These are phyloP conservation scores for Nymphalis urticae DNA, from an alignment of 2,888 invertebrate genomes.

Conservation along the genomic window DNA sequence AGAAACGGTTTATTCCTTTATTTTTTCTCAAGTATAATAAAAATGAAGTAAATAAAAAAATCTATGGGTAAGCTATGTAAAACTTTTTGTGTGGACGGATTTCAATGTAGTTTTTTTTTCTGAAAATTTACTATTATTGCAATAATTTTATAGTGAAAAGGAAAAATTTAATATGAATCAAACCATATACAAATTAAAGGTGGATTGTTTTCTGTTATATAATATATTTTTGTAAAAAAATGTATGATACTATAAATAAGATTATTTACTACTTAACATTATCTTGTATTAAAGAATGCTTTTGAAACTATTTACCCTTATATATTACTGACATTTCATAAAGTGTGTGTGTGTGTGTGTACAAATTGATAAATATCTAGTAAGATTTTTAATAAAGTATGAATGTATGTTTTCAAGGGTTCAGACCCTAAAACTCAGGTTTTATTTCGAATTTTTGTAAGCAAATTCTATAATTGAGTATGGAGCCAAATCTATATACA, in stretches of 20 bases:
- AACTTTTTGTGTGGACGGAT: conserved; percentile 5
- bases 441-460: not conserved
- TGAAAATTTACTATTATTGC: not conserved
- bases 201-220: not conserved
- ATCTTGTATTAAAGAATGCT: not conserved
- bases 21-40: not conserved
- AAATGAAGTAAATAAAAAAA: not conserved
- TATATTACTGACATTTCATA: not conserved
- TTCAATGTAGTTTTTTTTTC: not conserved
- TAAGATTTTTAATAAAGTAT: not conserved
- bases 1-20: too few species aligned
- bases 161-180: not conserved
- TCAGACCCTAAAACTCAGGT: too few species aligned
- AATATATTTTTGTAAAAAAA: not conserved
- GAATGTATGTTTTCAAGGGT: not conserved
- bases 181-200: not conserved
- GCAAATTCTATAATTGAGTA: not conserved
- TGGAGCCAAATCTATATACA: too few species aligned
- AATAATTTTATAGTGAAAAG: not conserved
- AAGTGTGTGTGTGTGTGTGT: not conserved
- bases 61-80: not conserved
- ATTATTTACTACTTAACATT: not conserved
- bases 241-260: not conserved
- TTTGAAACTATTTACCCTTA: not conserved
- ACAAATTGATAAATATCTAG: not conserved